Evolutionary conservation across 2,797 vertebrate genomes (phyloP), one percentile per base, ranked within the genome.

Genomic region (Chaetodon trifasciatus): DNA sequence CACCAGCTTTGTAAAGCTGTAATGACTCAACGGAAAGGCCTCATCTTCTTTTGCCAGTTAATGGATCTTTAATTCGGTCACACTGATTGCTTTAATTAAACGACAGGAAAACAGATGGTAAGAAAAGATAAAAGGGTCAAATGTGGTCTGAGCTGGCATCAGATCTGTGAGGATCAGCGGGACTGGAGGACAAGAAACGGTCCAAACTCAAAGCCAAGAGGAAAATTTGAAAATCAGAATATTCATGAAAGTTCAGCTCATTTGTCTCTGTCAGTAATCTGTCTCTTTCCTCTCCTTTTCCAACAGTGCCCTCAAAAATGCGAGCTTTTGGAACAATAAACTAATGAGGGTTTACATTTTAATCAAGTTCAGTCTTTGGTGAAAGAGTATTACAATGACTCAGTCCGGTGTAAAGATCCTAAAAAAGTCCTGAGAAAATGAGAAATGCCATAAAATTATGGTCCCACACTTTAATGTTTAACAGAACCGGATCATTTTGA

Each of bases 221-320:
- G 42, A 42, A 61, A 52, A 57, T 40, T 23, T 47, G 21, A 52
- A 79, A 63, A 61, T 67, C 16, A n/a, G 62, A 76, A 46, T 4
- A 52, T 52, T 44, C 17, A 15, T 28, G 15, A 44, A 60, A 50
- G 52, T 28, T 68, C 11, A 28, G 3, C 17, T 19, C 32, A 13
- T 10, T 19, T 60, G 2, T 32, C 4, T 57, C 37, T 12, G 52
- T 52, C 12, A 39, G 8, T 60, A n/a, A 37, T 73, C 12, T 55
- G 0, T 47, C 60, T 64, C 23, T 8, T 13, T 24, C 40, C 24
- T 47, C 1, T 60, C 8, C 55, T 62, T 57, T 8, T 40, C 15
- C 11, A 65, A 28, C 19, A 52, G 44, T 9, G 4, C 8, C 24
- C 8, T 37, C 37, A 39, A 65, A 64, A 58, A 39, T 39, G 12